Percentiles rank a stretch among this genome's conserved stretches.
Conservation (phyloP, 2,113 vertebrate species). For the Microcebus lehilahytsara region DNA sequence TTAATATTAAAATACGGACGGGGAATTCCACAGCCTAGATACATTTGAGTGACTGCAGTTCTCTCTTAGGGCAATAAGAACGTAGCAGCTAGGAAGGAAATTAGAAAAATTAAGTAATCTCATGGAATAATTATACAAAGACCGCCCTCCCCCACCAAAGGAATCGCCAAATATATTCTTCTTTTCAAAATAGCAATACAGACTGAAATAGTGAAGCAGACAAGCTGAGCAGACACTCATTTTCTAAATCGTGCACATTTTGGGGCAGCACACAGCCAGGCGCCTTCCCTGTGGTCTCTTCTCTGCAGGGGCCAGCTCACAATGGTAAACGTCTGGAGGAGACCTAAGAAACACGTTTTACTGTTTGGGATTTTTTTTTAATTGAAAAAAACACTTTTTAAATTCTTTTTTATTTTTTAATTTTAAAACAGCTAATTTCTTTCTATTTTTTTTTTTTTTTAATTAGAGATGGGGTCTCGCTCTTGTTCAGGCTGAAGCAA, state of each 20-base stretch:
- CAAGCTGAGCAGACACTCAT: neutral
- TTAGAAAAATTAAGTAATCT: fast-evolving
- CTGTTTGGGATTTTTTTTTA: neutral
- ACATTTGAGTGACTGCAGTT: fast-evolving
- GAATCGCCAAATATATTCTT: neutral
- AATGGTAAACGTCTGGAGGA: fast-evolving
- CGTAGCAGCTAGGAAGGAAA: fast-evolving
- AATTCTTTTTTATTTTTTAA: too few relatives aligned
- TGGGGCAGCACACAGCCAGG: fast-evolving
- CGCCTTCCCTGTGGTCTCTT: neutral
- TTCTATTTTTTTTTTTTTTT: too few relatives aligned
- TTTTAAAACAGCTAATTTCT: too few relatives aligned
- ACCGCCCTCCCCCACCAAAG: too few relatives aligned
- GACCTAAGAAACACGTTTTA: neutral
- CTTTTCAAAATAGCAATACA: neutral
- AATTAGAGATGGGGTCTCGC: too few relatives aligned
- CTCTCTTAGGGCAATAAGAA: neutral
- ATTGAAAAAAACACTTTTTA: neutral
- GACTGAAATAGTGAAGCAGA: neutral
- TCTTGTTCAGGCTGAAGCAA: too few relatives aligned
- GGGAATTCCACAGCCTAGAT: fast-evolving
- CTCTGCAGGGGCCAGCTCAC: neutral
- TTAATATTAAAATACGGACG: neutral
- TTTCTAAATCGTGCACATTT: fast-evolving
- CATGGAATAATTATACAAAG: fast-evolving